A percentile compares a stretch with the other conserved stretches of the same genome.
Conservation (phyloP, 2,888 invertebrate genomes). For the Ophion slaviceki region DNA sequence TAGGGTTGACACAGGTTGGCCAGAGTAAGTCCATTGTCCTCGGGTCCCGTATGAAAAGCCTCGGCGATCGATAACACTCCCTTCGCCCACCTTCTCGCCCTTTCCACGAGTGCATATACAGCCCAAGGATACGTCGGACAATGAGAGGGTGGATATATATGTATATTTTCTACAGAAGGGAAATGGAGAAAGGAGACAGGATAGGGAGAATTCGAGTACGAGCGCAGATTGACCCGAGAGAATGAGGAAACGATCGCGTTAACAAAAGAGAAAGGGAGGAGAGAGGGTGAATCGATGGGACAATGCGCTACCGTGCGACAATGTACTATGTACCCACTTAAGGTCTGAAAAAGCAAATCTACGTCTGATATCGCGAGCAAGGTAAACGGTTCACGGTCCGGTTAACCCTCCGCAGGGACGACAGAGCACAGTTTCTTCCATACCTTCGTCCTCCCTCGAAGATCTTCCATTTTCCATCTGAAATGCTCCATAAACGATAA, state of each 20-base stretch:
- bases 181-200: slow-evolving; percentile 12
- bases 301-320: neutral
- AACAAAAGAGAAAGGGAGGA: slow-evolving; percentile 21
- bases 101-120: slow-evolving; percentile 45
- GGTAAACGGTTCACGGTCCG: slow-evolving; percentile 3
- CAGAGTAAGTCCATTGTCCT: slow-evolving; percentile 66
- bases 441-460: neutral
- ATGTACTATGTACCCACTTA: slow-evolving; percentile 15
- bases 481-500: neutral
- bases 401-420: slow-evolving; percentile 8
- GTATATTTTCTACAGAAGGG: slow-evolving; percentile 31
- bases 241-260: slow-evolving; percentile 40
- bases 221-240: slow-evolving; percentile 57
- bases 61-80: slow-evolving; percentile 51
- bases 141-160: slow-evolving; percentile 45
- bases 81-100: slow-evolving; percentile 27
- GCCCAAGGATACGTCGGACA: slow-evolving; percentile 50
- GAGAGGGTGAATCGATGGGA: slow-evolving; percentile 2
- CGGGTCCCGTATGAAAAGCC: slow-evolving; percentile 39
- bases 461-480: neutral
- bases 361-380: slow-evolving; percentile 18
- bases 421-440: neutral
- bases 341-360: slow-evolving; percentile 23
- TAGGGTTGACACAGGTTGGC: slow-evolving; percentile 63
- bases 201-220: slow-evolving; percentile 11